These are phyloP conservation scores for Pentamera pediparva DNA, from an alignment of 53 echinoderm and acorn worm species.

Conservation along the genomic window DNA sequence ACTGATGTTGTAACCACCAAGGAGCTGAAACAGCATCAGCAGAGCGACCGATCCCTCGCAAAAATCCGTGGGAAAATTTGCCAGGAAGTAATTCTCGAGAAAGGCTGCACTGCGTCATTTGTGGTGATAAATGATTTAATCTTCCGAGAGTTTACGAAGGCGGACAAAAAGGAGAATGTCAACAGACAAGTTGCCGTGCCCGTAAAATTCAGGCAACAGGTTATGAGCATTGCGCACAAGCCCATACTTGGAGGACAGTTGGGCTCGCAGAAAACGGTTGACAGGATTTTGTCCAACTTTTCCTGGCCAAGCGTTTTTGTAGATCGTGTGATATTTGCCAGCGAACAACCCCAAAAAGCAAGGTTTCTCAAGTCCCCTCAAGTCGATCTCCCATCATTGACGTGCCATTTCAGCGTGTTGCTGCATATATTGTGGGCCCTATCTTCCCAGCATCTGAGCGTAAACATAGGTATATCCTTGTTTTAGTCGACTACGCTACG, in stretches of 20 bases:
- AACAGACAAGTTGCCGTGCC: slow-evolving; percentile 30
- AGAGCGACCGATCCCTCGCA: too few relatives aligned
- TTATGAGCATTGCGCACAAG: slow-evolving; percentile 46
- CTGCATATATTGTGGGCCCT: slow-evolving; percentile 31
- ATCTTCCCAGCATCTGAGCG: slow-evolving; percentile 23
- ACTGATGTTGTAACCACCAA: too few relatives aligned
- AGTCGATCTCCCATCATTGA: background rate
- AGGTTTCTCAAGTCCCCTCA: background rate
- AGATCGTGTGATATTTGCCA: too few relatives aligned
- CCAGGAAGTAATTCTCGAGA: too few relatives aligned
- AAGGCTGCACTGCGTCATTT: too few relatives aligned
- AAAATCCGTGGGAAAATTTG: too few relatives aligned
- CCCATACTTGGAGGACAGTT: slow-evolving; percentile 52
- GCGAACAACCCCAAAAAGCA: slow-evolving; percentile 19
- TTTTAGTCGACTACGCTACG: slow-evolving; percentile 41
- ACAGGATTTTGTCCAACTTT: too few relatives aligned
- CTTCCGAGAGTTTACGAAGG: too few relatives aligned
- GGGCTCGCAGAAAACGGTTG: slow-evolving; percentile 45
- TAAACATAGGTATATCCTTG: slow-evolving; percentile 25
- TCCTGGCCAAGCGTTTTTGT: too few relatives aligned
- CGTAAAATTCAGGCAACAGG: slow-evolving; percentile 27
- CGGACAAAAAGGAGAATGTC: slow-evolving; percentile 9
- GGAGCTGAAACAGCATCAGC: too few relatives aligned
- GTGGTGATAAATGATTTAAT: too few relatives aligned
- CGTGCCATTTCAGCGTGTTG: slow-evolving; percentile 5